Percentiles rank a stretch among this genome's conserved stretches.
Evolutionary conservation across 1,140 invertebrate genomes (phyloP).

Genomic region (Trachymyrmex cornetzi): DNA sequence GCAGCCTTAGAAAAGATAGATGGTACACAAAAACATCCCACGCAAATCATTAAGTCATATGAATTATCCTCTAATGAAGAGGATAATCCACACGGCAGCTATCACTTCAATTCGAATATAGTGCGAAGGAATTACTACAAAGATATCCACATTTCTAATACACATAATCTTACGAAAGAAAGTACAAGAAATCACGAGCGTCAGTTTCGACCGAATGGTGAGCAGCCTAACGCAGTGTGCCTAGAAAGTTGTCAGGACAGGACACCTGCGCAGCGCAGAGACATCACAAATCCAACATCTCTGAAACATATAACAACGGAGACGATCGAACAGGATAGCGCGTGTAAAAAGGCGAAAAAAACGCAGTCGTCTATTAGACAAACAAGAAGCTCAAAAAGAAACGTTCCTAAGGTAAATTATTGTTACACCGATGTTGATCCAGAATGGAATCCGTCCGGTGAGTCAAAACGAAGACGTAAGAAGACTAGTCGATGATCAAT

Average conservation of each 20-base stretch:
- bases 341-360: constrained; percentile 74
- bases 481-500: constrained; percentile 83
- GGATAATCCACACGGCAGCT: constrained; percentile 31
- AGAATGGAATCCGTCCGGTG: constrained; percentile 81
- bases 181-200: constrained; percentile 60
- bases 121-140: constrained; percentile 74
- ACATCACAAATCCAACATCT: constrained; percentile 35
- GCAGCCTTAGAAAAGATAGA: constrained; percentile 69
- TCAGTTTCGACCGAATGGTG: constrained; percentile 59
- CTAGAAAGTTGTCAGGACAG: constrained; percentile 70
- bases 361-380: constrained; percentile 70
- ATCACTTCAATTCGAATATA: constrained; percentile 66
- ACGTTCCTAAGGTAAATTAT: constrained; percentile 83
- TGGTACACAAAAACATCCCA: constrained; percentile 44
- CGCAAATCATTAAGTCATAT: constrained; percentile 62
- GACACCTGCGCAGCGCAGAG: constrained; percentile 65
- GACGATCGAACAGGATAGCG: constrained; percentile 50
- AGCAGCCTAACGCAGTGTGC: constrained; percentile 64
- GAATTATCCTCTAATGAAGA: constrained; percentile 55
- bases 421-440: constrained; percentile 81
- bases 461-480: constrained; percentile 81
- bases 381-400: constrained; percentile 82
- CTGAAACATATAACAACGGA: constrained; percentile 60
- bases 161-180: constrained; percentile 62
- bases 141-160: constrained; percentile 62